Base-by-base conservation (phyloP, 1,140 invertebrate species). In the Leptinotarsa defecta region DNA sequence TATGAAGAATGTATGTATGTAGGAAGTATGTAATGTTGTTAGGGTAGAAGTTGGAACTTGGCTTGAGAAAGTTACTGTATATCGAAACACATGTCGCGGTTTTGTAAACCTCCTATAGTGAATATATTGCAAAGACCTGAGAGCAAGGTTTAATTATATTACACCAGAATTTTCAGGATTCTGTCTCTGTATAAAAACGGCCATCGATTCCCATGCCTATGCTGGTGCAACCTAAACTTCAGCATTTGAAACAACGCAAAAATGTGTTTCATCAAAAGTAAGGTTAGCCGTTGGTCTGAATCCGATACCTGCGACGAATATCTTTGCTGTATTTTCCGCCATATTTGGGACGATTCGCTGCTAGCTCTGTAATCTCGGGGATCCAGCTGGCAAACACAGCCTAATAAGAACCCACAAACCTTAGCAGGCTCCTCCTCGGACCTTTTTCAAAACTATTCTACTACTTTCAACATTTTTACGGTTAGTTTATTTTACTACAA, bases 361-460 rank as follows among this genome's bases (percentile, higher is more conserved):
- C 94, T 89, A 98, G 94, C 90, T 98, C 96, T 88, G 95, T 96
- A 90, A 98, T 98, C 93, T 98, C 97, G 87, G 97, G 97, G 89
- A 98, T 97, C 94, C 95, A 98, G 92, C 95, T 98, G 90, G 96
- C 96, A 94, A 98, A 98, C 91, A 98, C 94, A 91, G 94, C 95
- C 94, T 96, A 94, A 86, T 90, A 90, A 88, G 87, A 87, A 87
- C 87, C 86, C 87, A 88, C 86, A 88, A 76, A 83, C 82, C 83
- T 82, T 81, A 83, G 83, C 80, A 85, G 84, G 83, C 85, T 84
- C 84, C 84, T 79, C 52, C 34, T 34, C 57, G 65, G 71, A 68
- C 63, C 8, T 65, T 57, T 57, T 4, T 43, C 6, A 19, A 61
- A 75, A 6, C 52, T 49, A 68, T 24, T 65, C 67, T 48, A 74